phyloP scores from a whole-genome alignment of 2,113 vertebrate genomes.

The Cyphomyrus plagiostoma region DNA sequence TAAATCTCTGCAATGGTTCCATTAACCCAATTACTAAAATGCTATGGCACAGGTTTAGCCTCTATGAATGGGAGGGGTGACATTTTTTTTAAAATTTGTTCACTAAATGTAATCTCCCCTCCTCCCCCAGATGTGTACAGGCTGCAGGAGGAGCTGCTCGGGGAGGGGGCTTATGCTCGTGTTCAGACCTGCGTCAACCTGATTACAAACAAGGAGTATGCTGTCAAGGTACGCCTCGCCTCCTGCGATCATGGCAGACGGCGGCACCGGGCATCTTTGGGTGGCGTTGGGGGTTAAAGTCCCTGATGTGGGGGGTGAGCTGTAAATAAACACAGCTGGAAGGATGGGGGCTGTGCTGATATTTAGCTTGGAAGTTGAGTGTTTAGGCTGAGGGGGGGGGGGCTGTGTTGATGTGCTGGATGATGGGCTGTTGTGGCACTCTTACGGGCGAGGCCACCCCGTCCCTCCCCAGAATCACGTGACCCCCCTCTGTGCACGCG shows the following conservation, averaged over 20 bases:
- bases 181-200: constrained; percentile 92
- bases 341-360: not conserved
- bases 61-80: not conserved
- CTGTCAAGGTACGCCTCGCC: constrained; percentile 76
- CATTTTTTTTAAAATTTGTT: not conserved
- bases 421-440: not conserved
- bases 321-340: not conserved
- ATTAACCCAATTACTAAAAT: not conserved
- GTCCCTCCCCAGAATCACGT: not conserved
- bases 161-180: constrained; percentile 88
- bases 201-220: constrained; percentile 95
- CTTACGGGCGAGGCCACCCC: not conserved
- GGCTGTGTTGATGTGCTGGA: not conserved
- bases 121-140: constrained; percentile 81
- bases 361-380: not conserved
- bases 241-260: not conserved
- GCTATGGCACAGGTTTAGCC: not conserved
- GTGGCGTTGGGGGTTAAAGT: not conserved
- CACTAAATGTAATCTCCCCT: not conserved
- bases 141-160: constrained; percentile 87
- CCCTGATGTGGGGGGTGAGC: not conserved
- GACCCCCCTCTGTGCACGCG: not conserved
- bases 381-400: not conserved
- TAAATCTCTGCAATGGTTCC: not conserved
- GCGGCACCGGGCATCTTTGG: too few relatives aligned